Evolutionary conservation across 2,113 vertebrate species (phyloP).

Genomic region (Chauna torquata): DNA sequence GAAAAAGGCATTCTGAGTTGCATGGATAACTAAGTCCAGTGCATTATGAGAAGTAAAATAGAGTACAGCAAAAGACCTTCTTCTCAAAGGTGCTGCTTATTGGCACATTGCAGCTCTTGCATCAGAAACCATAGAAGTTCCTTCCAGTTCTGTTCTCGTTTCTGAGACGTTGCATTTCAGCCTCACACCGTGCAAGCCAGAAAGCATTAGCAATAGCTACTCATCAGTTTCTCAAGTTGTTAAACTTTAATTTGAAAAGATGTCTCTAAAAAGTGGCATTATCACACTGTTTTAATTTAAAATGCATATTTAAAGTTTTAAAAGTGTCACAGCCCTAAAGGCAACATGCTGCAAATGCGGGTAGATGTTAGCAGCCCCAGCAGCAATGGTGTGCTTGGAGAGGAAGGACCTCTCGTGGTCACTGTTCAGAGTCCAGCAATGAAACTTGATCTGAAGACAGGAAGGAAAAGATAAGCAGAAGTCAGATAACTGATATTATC

Average conservation of each 20-base stretch:
- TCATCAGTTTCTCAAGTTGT: neutral
- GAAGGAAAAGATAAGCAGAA: neutral
- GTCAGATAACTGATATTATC: neutral
- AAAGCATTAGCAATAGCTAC: neutral
- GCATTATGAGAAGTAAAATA: neutral
- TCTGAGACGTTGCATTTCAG: neutral
- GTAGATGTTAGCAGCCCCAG: neutral
- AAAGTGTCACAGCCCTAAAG: neutral
- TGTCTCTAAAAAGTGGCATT: neutral
- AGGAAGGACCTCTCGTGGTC: neutral
- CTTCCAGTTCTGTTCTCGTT: neutral
- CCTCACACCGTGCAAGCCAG: neutral
- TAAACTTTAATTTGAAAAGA: neutral
- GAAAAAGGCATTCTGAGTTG: neutral
- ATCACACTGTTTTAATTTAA: neutral
- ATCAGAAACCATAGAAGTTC: neutral
- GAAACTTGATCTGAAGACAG: neutral
- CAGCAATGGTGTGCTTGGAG: neutral
- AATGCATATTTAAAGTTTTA: neutral
- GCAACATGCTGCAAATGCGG: accelerated
- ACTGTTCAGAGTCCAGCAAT: accelerated
- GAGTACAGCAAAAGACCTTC: neutral
- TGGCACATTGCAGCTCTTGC: neutral
- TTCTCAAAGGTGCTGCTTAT: neutral
- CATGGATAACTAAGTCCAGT: neutral